These are phyloP conservation scores for Rotaria magnacalcarata DNA, from an alignment of 2,888 invertebrate species.

Conservation along the genomic window DNA sequence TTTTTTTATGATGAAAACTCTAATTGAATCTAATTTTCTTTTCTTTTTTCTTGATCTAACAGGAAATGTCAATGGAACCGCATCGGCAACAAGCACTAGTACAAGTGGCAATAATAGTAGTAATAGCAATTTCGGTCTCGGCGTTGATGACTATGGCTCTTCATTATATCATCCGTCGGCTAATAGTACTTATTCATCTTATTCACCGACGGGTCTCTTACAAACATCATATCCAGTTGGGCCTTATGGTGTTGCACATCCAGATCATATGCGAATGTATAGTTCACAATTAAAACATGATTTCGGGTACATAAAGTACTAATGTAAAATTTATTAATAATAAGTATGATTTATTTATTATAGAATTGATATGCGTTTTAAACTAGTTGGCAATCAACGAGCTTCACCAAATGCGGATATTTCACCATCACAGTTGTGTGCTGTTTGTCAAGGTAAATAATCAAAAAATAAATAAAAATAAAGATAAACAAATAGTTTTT, in stretches of 20 bases:
- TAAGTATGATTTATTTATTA: neutral
- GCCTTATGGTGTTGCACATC: neutral
- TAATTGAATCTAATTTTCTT: neutral
- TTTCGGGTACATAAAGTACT: neutral
- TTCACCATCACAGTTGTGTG: slow-evolving; percentile 21
- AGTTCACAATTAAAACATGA: slow-evolving; percentile 34
- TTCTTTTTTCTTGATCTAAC: neutral
- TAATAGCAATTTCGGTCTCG: slow-evolving; percentile 21
- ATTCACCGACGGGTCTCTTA: neutral
- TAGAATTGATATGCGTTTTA: slow-evolving; percentile 33
- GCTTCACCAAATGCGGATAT: slow-evolving; percentile 22
- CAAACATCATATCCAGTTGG: neutral
- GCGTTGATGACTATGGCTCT: neutral
- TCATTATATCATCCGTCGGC: slow-evolving; percentile 27
- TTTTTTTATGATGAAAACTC: neutral
- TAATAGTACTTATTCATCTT: neutral
- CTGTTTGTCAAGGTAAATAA: slow-evolving; percentile 22
- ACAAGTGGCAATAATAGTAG: neutral
- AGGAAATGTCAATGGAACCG: neutral
- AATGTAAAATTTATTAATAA: neutral
- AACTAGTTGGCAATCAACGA: slow-evolving; percentile 28
- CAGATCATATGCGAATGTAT: slow-evolving; percentile 30
- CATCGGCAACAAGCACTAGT: neutral
- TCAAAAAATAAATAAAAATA: neutral
- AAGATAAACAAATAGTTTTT: neutral